Evolutionary conservation across 2,113 vertebrate species (phyloP).

Genomic region (Rhadina sibilatrix): DNA sequence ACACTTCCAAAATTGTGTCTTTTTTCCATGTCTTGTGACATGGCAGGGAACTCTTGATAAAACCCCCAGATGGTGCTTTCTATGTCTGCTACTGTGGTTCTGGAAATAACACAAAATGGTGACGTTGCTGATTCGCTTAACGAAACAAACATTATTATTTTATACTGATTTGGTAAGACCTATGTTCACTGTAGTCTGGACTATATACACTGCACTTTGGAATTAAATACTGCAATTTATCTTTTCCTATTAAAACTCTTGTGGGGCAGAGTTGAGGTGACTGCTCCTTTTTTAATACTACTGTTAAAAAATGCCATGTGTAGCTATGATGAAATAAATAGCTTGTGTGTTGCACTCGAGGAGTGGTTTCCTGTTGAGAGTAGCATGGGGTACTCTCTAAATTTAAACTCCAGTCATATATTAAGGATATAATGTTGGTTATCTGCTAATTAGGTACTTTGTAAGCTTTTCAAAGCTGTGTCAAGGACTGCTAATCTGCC

Average conservation of each 20-base stretch:
- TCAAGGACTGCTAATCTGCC: not conserved
- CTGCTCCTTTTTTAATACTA: not conserved
- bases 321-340: not conserved
- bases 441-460: not conserved
- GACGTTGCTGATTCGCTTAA: not conserved
- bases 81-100: not conserved
- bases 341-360: not conserved
- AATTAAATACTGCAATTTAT: not conserved
- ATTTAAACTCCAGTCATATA: not conserved
- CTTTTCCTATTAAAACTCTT: not conserved
- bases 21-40: not conserved
- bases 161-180: not conserved
- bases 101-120: not conserved
- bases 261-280: not conserved
- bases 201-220: not conserved
- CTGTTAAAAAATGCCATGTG: not conserved
- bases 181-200: not conserved
- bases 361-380: not conserved
- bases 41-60: not conserved
- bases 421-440: not conserved
- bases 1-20: not conserved
- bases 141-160: not conserved
- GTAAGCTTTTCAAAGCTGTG: not conserved
- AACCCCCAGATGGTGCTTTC: not conserved
- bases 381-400: not conserved